These are phyloP conservation scores for Calonectris borealis DNA, from an alignment of 2,113 vertebrate species.

Conservation along the genomic window DNA sequence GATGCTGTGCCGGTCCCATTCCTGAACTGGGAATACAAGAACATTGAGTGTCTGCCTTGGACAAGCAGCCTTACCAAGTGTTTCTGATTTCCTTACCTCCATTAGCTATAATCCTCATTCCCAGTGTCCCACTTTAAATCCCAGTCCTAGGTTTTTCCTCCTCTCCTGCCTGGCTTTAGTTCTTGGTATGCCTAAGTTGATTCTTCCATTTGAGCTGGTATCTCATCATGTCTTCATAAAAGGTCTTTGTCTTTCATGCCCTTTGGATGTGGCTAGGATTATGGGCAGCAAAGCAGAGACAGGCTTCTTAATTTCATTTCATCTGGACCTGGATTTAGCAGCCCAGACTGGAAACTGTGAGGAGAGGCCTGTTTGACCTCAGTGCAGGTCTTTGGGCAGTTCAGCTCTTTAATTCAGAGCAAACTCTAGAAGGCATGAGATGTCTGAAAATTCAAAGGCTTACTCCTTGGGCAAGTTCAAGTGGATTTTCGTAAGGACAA, in stretches of 20 bases:
- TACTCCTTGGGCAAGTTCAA: neutral
- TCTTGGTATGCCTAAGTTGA: neutral
- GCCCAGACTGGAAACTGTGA: neutral
- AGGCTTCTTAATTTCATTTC: neutral
- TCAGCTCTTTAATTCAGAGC: neutral
- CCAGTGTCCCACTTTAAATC: neutral
- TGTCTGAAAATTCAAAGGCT: neutral
- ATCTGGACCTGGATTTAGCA: neutral
- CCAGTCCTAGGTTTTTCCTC: neutral
- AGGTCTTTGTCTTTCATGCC: neutral
- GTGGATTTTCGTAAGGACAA: neutral
- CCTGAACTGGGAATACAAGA: neutral
- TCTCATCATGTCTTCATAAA: neutral
- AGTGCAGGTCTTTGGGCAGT: neutral
- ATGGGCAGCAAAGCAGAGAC: neutral
- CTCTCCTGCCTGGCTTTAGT: neutral
- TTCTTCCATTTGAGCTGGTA: neutral
- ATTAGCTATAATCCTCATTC: neutral
- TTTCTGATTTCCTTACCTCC: neutral
- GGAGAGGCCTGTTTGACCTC: neutral
- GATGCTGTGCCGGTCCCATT: neutral
- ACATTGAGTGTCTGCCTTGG: neutral
- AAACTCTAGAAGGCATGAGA: neutral
- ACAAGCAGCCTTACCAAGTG: neutral
- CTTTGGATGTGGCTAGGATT: neutral